Evolutionary conservation across 2,113 vertebrate genomes (phyloP).

Genomic region (Gracilinanus agilis): DNA sequence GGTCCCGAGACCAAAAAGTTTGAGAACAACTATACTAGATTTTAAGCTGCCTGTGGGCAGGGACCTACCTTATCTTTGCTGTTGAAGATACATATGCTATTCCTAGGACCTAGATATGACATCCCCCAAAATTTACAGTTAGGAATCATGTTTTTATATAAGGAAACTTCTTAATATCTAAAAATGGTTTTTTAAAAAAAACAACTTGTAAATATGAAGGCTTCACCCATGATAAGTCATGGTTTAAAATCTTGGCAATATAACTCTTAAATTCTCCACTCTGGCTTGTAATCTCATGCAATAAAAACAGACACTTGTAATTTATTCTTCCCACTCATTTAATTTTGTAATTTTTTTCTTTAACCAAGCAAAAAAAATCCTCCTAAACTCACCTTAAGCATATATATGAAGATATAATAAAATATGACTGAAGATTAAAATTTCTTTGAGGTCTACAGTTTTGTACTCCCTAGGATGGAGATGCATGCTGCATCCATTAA

Average conservation of each 20-base stretch:
- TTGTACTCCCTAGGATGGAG: slow-evolving; percentile 21
- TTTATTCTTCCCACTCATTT: slow-evolving; percentile 66
- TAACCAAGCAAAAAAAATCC: slow-evolving; percentile 70
- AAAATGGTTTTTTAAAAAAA: slow-evolving; percentile 32
- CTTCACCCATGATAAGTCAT: slow-evolving; percentile 67
- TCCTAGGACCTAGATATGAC: background rate
- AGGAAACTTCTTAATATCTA: slow-evolving; percentile 56
- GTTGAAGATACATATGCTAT: background rate
- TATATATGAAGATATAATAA: slow-evolving; percentile 66
- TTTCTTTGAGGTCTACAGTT: slow-evolving; percentile 26
- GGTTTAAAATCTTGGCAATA: slow-evolving; percentile 60
- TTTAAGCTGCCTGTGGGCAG: background rate
- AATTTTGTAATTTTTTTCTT: slow-evolving; percentile 73
- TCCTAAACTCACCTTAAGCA: slow-evolving; percentile 73
- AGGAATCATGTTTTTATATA: slow-evolving; percentile 46
- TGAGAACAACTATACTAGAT: background rate
- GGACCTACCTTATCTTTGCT: background rate
- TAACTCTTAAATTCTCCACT: slow-evolving; percentile 75
- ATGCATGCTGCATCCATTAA: background rate
- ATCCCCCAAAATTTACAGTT: slow-evolving; percentile 27
- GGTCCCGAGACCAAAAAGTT: background rate
- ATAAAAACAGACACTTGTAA: slow-evolving; percentile 70
- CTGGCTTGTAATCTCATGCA: slow-evolving; percentile 69
- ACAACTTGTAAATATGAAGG: slow-evolving; percentile 69
- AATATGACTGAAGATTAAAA: slow-evolving; percentile 70